Conservation (phyloP, 2,113 vertebrate species). For the Nesogale talazaci region DNA sequence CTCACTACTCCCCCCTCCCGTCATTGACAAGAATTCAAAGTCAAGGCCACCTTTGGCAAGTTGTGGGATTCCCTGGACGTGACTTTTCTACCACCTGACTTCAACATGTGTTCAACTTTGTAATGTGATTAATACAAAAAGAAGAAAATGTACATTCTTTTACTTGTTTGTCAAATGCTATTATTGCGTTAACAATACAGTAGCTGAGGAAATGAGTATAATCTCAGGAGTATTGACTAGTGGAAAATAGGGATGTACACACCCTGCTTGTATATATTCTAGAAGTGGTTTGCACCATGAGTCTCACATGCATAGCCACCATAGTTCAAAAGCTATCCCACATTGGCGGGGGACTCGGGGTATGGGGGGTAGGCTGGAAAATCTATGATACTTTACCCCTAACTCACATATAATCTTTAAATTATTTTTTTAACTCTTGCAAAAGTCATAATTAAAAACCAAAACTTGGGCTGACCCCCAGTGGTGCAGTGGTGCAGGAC, state of each 20-base stretch:
- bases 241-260: background rate
- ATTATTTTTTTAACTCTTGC: background rate
- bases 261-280: background rate
- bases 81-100: background rate
- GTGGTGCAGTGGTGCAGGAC: no score
- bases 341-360: no score
- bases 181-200: background rate
- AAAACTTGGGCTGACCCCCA: no score
- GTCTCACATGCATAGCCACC: background rate
- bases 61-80: background rate
- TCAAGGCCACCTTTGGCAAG: background rate
- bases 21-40: conserved; percentile 49
- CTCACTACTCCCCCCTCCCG: background rate
- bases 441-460: background rate
- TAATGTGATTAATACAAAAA: conserved; percentile 1
- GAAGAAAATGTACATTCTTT: background rate
- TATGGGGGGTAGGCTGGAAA: background rate
- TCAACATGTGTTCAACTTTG: background rate
- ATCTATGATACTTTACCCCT: background rate
- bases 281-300: background rate
- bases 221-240: background rate
- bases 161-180: background rate
- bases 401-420: background rate
- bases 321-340: background rate
- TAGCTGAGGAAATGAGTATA: background rate